Percentiles rank a stretch among this genome's conserved stretches.
Conservation (phyloP, 2,113 vertebrate genomes). For the Alaudala cheleensis region DNA sequence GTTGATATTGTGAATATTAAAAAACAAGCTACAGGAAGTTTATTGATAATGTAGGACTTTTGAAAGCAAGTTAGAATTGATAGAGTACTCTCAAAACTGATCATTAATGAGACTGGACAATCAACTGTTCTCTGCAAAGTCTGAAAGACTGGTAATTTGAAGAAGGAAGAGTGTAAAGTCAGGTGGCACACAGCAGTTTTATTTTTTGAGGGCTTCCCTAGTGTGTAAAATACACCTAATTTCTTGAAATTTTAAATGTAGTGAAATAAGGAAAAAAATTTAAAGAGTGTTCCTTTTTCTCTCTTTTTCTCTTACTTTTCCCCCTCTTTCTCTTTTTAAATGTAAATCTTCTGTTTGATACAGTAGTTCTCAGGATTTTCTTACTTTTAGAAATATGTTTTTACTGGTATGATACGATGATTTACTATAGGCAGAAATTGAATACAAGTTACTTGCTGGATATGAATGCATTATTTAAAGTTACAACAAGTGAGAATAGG, state of each 20-base stretch:
- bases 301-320: neutral
- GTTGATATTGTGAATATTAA: neutral
- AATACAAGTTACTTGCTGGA: neutral
- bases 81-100: neutral
- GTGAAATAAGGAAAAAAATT: neutral
- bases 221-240: neutral
- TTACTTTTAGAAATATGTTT: neutral
- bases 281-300: neutral
- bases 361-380: neutral
- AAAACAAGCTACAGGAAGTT: neutral
- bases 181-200: neutral
- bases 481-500: neutral
- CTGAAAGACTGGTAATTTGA: neutral
- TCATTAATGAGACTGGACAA: neutral
- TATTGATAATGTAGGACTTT: neutral
- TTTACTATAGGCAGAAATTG: neutral
- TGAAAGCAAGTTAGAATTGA: neutral
- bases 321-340: neutral
- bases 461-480: neutral
- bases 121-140: neutral
- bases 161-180: neutral
- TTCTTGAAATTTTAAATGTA: neutral
- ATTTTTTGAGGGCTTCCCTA: neutral
- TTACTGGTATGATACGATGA: rapidly evolving
- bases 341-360: neutral